Evolutionary conservation across 2,797 vertebrate species (phyloP).

Genomic region (Melopsittacus undulatus): DNA sequence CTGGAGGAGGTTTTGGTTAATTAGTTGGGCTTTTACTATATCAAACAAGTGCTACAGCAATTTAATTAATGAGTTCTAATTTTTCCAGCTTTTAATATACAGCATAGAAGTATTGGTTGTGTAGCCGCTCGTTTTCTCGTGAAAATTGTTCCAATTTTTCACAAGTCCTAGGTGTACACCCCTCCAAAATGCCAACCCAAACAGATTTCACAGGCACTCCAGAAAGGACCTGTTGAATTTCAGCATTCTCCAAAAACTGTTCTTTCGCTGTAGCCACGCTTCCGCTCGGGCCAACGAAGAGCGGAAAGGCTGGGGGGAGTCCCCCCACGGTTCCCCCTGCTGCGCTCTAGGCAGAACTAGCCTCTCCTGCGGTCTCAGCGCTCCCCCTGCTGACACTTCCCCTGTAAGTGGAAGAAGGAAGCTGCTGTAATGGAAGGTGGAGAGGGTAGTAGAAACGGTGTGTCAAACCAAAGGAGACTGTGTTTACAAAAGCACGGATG

Average conservation of each 20-base stretch:
- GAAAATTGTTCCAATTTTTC: background rate
- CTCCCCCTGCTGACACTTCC: background rate
- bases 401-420: accelerated
- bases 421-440: accelerated
- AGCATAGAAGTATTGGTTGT: background rate
- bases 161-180: background rate
- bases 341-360: accelerated
- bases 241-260: accelerated
- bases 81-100: accelerated
- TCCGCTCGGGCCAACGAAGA: background rate
- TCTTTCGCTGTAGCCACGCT: accelerated
- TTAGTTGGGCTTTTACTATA: background rate
- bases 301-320: accelerated
- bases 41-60: background rate
- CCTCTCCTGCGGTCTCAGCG: background rate
- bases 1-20: background rate
- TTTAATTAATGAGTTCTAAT: background rate
- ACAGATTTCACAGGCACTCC: accelerated
- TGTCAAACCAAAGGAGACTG: accelerated
- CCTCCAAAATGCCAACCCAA: background rate
- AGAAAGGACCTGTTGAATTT: accelerated
- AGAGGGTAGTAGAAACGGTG: accelerated
- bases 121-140: background rate
- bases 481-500: accelerated
- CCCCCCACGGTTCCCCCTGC: accelerated